Evolutionary conservation across 2,113 vertebrate species (phyloP).

Genomic region (Zapornia atra): DNA sequence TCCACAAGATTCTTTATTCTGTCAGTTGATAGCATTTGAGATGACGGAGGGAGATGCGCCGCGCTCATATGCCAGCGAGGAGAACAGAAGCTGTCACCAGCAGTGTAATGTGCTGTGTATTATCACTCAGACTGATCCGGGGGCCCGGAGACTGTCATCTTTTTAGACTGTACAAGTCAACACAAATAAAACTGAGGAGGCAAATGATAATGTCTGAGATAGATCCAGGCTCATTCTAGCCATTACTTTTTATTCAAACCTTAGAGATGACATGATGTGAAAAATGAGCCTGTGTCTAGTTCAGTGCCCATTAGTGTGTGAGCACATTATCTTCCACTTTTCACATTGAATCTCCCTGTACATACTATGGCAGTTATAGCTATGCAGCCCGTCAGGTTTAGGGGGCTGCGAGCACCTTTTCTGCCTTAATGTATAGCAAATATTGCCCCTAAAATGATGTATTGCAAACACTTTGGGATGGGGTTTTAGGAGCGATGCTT

Average conservation of each 20-base stretch:
- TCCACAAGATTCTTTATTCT: constrained; percentile 90
- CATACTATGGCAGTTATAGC: constrained; percentile 84
- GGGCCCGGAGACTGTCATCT: constrained; percentile 92
- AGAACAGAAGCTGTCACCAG: constrained; percentile 94
- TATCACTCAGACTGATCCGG: constrained; percentile 95
- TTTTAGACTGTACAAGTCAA: constrained; percentile 96
- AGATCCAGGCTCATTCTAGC: constrained; percentile 92
- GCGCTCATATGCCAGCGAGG: constrained; percentile 87
- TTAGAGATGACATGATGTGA: constrained; percentile 99
- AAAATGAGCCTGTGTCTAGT: constrained; percentile 99
- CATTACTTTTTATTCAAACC: constrained; percentile 97
- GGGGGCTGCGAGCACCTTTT: constrained; percentile 79
- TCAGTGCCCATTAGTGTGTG: constrained; percentile 98
- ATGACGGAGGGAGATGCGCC: constrained; percentile 90
- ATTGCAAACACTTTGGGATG: constrained; percentile 71
- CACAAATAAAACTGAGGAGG: constrained; percentile 99
- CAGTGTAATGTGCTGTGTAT: constrained; percentile 87
- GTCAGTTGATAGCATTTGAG: constrained; percentile 96
- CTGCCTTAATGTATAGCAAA: constrained; percentile 73
- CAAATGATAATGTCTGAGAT: constrained; percentile 93
- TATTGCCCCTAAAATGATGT: constrained; percentile 70
- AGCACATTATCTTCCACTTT: constrained; percentile 97
- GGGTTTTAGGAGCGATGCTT: constrained; percentile 1
- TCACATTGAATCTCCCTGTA: constrained; percentile 87
- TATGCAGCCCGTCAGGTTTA: constrained; percentile 81